phyloP scores from a whole-genome alignment of 2,797 vertebrate genomes.

The Dermochelys coriacea region DNA sequence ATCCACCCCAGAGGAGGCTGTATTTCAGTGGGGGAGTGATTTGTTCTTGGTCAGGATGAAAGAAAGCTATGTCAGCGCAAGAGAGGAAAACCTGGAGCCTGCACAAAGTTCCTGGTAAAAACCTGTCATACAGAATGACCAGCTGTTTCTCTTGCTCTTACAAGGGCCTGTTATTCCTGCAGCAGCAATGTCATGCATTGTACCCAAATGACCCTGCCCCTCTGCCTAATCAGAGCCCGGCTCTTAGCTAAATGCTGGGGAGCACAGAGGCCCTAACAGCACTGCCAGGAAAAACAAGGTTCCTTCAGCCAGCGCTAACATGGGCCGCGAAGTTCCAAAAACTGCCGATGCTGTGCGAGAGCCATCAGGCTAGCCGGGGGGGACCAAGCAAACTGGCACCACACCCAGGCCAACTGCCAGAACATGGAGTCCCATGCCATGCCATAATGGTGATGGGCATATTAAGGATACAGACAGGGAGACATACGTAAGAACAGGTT shows the following conservation, averaged over 20 bases:
- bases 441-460: fast-evolving
- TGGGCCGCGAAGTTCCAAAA: background rate
- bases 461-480: background rate
- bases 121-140: background rate
- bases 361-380: too few species aligned
- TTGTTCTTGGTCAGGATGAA: background rate
- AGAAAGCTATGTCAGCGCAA: background rate
- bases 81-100: too few species aligned
- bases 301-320: background rate
- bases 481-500: too few species aligned
- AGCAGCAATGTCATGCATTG: too few species aligned
- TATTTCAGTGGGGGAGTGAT: background rate
- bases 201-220: background rate
- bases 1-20: background rate
- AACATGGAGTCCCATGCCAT: fast-evolving
- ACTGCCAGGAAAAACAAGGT: background rate
- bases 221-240: background rate
- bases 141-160: background rate
- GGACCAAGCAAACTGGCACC: background rate
- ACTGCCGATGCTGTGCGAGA: background rate
- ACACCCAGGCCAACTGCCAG: background rate
- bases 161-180: background rate
- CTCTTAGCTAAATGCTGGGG: background rate
- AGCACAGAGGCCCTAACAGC: background rate
- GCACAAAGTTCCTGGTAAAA: background rate